Evolutionary conservation across 2,888 invertebrate genomes (phyloP), one percentile per base, ranked within the genome.

Genomic region (Papilio demoleus): DNA sequence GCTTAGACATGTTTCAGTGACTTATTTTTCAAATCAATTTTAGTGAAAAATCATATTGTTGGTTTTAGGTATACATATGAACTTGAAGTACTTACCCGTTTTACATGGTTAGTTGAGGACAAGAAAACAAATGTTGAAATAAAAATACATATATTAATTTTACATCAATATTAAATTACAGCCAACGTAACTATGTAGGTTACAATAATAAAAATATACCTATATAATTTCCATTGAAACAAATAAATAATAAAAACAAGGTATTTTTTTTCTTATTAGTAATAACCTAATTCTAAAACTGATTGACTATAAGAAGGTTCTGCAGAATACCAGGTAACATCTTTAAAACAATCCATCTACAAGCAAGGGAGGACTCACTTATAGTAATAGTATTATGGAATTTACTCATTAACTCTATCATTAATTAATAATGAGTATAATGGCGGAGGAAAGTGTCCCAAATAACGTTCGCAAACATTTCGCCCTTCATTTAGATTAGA

Each of bases 81-180:
- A 40, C 40, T 5, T 40, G 40, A 42, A 17, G 17, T 17, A 42
- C 42, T 42, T 42, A 42, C 42, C 42, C 2, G 42, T 17, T 42
- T 3, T 17, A 42, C 0, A 6, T 1, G 1, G 4, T 17, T 38
- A 40, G n/a, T 6, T 4, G 17, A 42, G 42, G 42, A 8, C 82
- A 87, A 85, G 83, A 84, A 90, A 90, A 85, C 75, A 78, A 76
- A 79, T 67, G 73, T 79, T 84, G 91, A 93, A 93, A 93, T 93
- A 93, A 93, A 93, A 93, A 93, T 93, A 93, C 93, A 93, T 93
- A 92, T 93, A 93, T 93, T 93, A 92, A 90, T 92, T 79, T 79
- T 90, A 93, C 92, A 92, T 92, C 88, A 89, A 92, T 92, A 89
- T 93, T 92, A 90, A 92, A 91, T 90, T 91, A 91, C 90, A 92